A percentile compares a stretch with the other conserved stretches of the same genome.
Evolutionary conservation across 1,140 invertebrate genomes (phyloP).

Genomic region (Nasonia giraulti): DNA sequence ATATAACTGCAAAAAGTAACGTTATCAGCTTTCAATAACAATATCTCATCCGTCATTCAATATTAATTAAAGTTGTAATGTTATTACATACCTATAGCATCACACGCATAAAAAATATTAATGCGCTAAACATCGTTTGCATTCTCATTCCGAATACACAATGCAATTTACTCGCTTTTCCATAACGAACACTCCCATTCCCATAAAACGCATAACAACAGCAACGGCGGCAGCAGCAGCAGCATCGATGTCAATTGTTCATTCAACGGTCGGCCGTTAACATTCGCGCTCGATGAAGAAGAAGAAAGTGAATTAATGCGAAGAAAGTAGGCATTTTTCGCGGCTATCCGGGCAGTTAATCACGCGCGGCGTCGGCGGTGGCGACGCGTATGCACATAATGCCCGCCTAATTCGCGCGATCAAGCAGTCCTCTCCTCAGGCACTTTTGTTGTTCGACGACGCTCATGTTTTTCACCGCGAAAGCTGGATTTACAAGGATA

Average conservation of each 20-base stretch:
- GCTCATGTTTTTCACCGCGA: not conserved
- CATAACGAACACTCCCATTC: too few species aligned
- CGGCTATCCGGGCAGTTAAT: not conserved
- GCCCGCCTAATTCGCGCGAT: constrained; percentile 14
- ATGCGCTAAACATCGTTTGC: too few species aligned
- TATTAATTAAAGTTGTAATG: too few species aligned
- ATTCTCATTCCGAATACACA: too few species aligned
- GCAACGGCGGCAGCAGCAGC: too few species aligned
- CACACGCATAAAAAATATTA: too few species aligned
- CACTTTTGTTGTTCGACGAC: not conserved
- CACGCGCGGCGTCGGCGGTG: not conserved
- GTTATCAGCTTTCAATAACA: too few species aligned
- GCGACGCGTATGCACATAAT: not conserved
- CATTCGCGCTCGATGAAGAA: not conserved
- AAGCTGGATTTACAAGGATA: not conserved
- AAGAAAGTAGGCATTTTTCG: constrained; percentile 2
- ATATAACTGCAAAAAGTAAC: too few species aligned
- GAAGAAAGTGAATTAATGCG: constrained; percentile 32
- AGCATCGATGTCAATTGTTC: constrained; percentile 3
- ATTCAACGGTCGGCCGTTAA: not conserved
- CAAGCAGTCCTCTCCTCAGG: not conserved
- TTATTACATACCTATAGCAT: too few species aligned
- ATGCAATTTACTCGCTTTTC: too few species aligned
- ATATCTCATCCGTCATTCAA: too few species aligned
- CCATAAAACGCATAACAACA: too few species aligned